These are phyloP conservation scores for Hermetia illucens DNA, from an alignment of 1,140 invertebrate species.

Conservation along the genomic window DNA sequence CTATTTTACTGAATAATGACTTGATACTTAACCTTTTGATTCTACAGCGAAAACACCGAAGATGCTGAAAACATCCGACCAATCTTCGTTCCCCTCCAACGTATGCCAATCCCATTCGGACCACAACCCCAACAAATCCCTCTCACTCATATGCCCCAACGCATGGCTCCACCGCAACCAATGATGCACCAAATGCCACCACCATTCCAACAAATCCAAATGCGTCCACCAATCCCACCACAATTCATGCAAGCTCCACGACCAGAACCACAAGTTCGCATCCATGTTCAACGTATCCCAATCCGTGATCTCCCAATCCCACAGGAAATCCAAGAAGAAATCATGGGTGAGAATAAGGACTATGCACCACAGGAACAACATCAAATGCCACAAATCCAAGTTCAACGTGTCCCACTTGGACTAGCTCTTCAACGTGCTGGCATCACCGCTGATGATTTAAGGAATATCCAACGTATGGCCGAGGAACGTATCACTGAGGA, in stretches of 20 bases:
- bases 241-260: slow-evolving; percentile 30
- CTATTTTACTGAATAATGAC: slow-evolving; percentile 18
- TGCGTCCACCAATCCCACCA: slow-evolving; percentile 28
- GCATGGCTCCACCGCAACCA: slow-evolving; percentile 25
- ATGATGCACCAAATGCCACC: slow-evolving; percentile 16
- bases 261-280: slow-evolving; percentile 26
- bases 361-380: slow-evolving; percentile 7
- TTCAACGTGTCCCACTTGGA: slow-evolving; percentile 26
- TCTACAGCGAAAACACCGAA: too few species aligned
- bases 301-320: slow-evolving; percentile 24
- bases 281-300: slow-evolving; percentile 29
- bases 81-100: slow-evolving; percentile 29
- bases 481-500: slow-evolving; percentile 32
- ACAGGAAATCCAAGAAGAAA: too few species aligned
- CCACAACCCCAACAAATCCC: slow-evolving; percentile 27
- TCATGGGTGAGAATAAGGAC: not conserved
- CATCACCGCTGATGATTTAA: slow-evolving; percentile 42
- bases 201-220: slow-evolving; percentile 29
- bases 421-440: slow-evolving; percentile 32
- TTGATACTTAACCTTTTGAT: slow-evolving; percentile 15
- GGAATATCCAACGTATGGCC: slow-evolving; percentile 38
- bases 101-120: slow-evolving; percentile 27
- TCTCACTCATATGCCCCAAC: slow-evolving; percentile 28
- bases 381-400: slow-evolving; percentile 11
- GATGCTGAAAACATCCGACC: slow-evolving; percentile 19